Percentiles rank a stretch among this genome's conserved stretches.
These are phyloP conservation scores for Montipora foliosa DNA, from an alignment of 64 coral and sea anemone species.

Conservation along the genomic window DNA sequence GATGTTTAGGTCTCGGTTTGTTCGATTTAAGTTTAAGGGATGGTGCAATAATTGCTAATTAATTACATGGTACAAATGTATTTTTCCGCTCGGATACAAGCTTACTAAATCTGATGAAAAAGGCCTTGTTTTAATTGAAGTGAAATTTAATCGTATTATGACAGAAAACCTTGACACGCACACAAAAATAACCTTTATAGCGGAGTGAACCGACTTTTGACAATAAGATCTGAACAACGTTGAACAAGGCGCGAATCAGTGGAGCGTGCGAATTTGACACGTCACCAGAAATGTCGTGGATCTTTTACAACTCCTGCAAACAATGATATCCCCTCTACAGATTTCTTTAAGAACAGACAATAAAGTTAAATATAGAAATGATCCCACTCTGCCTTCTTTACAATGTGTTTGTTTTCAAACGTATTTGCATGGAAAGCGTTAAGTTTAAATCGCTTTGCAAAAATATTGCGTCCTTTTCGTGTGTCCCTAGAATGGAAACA, in stretches of 20 bases:
- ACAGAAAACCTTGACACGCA: neutral
- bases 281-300: slow-evolving; percentile 41
- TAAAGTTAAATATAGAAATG: slow-evolving; percentile 26
- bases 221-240: neutral
- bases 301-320: slow-evolving; percentile 12
- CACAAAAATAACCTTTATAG: neutral
- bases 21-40: neutral
- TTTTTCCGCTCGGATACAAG: slow-evolving; percentile 8
- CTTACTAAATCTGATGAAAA: neutral
- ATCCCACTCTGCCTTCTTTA: neutral
- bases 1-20: neutral
- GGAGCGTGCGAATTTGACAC: slow-evolving; percentile 25
- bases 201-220: neutral
- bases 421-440: neutral
- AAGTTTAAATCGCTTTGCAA: neutral
- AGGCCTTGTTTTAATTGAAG: neutral
- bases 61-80: neutral
- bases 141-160: neutral
- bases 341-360: neutral
- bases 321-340: slow-evolving; percentile 47
- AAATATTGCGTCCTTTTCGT: neutral
- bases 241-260: neutral
- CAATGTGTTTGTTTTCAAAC: neutral
- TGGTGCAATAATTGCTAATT: neutral
- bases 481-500: neutral